Evolutionary conservation across 2,797 vertebrate species (phyloP), one percentile per base, ranked within the genome.

Genomic region (Lindbergichthys nudifrons): DNA sequence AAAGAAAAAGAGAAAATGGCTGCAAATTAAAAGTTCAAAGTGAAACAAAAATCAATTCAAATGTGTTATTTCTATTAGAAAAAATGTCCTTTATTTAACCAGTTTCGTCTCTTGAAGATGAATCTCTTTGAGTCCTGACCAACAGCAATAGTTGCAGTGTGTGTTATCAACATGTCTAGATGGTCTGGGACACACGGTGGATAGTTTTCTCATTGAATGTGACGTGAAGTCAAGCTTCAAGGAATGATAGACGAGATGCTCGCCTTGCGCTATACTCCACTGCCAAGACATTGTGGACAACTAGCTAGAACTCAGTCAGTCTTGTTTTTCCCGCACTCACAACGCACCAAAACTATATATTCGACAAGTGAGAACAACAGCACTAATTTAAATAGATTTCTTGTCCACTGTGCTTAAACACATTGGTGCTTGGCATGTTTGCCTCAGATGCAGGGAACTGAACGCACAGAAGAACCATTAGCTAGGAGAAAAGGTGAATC

Each of bases 401-500:
- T 74, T 64, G 73, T 80, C 68, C 18, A 9, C 36, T 61, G 62
- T 36, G 50, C 39, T 9, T 32, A 45, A 78, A 43, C 54, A 3
- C 47, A 75, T 63, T 2, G 39, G 52, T 23, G 74, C 57, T 67
- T 66, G 73, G 61, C 72, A 42, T 50, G 60, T 69, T 65, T 57
- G 62, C 65, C 53, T 82, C 71, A 75, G 68, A 81, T 62, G n/a
- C 58, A 57, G 42, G 18, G 57, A 54, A 69, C 83, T 82, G 66
- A 14, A 54, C 41, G 3, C 23, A 72, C 59, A 70, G 62, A 19
- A 16, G 15, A 4, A 59, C 82, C 52, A 73, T 83, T 79, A 79
- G 76, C 68, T 36, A 90, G 91, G 89, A 91, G 89, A 75, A 89
- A 89, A 89, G 87, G 88, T 92, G 90, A 92, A 84, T 93, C 92